Base-by-base conservation (phyloP, 2,797 vertebrate genomes). In the Galago senegalensis region DNA sequence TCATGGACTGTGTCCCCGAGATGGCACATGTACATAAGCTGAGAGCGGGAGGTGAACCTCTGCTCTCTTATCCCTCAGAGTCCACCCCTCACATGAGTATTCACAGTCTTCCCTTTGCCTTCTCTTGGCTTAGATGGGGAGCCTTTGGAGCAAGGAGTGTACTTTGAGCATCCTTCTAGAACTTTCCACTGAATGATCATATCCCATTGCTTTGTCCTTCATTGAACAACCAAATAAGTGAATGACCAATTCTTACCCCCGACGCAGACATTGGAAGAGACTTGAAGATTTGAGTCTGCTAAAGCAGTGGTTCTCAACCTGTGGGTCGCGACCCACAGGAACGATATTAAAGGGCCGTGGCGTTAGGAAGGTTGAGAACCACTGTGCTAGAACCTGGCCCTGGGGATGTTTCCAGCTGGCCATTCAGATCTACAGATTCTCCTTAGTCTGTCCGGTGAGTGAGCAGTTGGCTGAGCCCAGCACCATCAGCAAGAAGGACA, bases 81-180 rank as follows among this genome's bases (percentile, higher is more conserved):
- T 12, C 29, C 7, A 3, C 84, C 37, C 3, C 20, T 53, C 46
- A 5, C 31, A 0, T 2, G 77, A 70, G 13, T 4, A 3, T 65
- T 61, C 31, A 0, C 31, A 4, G 58, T 79, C 73, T 29, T 10
- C 89, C 63, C 73, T 8, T 34, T 63, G 75, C 76, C 72, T 76
- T 81, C 76, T 46, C 21, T 61, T 82, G 61, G 13, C 72, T 70
- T 56, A 3, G 31, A 31, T 5, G 31, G 53, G 43, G 40, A 65
- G 23, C 17, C 73, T 76, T 37, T 65, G 7, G 34, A 29, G 18
- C 34, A 79, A 31, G 31, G 8, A 53, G 10, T 34, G 4, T 2
- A 20, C 29, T 14, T 56, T 76, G 46, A 58, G 7, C 60, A 58
- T 69, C 53, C n/a, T 87, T 76, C 60, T 67, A 76, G 93, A 77